Evolutionary conservation across 2,888 invertebrate species (phyloP).

Genomic region (Automeris io): DNA sequence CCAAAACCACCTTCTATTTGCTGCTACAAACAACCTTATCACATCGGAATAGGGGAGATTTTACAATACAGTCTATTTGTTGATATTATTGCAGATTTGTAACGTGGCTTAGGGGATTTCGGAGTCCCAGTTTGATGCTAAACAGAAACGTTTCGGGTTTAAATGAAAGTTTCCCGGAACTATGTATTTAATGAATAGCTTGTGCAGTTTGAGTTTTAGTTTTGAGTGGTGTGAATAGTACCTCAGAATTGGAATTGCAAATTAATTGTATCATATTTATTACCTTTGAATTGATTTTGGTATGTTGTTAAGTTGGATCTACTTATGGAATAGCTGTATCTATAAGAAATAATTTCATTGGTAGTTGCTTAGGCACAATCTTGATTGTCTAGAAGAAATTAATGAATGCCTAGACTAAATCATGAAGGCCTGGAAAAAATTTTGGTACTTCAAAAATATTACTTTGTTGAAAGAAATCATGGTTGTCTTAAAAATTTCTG

Average conservation of each 20-base stretch:
- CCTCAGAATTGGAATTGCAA: background rate
- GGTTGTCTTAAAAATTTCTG: too few species aligned
- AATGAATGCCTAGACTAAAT: too few species aligned
- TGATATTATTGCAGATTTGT: constrained; percentile 34
- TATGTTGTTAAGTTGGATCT: background rate
- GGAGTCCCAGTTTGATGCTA: constrained; percentile 64
- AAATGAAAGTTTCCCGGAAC: constrained; percentile 53
- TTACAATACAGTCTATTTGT: constrained; percentile 14
- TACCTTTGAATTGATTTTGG: background rate
- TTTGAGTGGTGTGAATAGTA: background rate
- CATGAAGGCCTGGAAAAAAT: too few species aligned
- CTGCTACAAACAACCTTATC: constrained; percentile 19
- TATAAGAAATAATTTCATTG: background rate
- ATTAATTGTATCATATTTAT: background rate
- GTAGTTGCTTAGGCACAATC: background rate
- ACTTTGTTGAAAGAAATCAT: too few species aligned
- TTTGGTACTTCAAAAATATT: too few species aligned
- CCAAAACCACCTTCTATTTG: constrained; percentile 23
- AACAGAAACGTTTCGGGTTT: constrained; percentile 55
- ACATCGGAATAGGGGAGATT: constrained; percentile 16
- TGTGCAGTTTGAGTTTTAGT: constrained; percentile 4
- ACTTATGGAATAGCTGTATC: too few species aligned
- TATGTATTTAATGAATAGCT: constrained; percentile 42
- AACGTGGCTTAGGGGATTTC: constrained; percentile 68
- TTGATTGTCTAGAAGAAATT: background rate